Conservation (phyloP, 2,797 vertebrate species). For the Enteromius viviparus region DNA sequence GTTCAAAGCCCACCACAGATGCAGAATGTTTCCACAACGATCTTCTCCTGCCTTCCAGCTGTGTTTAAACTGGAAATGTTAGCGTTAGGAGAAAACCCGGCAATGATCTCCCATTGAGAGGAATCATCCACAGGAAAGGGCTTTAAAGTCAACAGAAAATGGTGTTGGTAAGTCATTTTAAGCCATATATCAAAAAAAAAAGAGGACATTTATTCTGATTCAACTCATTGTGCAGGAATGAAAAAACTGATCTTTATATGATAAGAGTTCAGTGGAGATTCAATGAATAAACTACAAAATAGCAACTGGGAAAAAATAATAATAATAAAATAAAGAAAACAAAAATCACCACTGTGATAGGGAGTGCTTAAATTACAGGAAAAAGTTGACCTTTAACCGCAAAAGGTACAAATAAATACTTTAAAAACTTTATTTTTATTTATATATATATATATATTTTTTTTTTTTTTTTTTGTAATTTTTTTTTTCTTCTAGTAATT, state of each 20-base stretch:
- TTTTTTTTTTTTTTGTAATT: too few species aligned
- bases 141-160: conserved; percentile 44
- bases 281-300: not conserved
- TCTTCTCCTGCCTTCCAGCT: conserved; percentile 50
- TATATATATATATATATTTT: too few species aligned
- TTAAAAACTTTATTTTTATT: too few species aligned
- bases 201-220: not conserved
- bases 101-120: conserved; percentile 52
- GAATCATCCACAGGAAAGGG: conserved; percentile 52
- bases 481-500: not conserved
- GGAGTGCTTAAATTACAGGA: not conserved
- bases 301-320: too few species aligned
- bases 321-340: too few species aligned
- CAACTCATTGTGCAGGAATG: not conserved
- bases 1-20: conserved; percentile 47
- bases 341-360: not conserved
- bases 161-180: not conserved
- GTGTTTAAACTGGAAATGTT: conserved; percentile 61
- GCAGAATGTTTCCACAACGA: conserved; percentile 53
- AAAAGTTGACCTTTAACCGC: not conserved
- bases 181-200: not conserved
- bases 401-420: not conserved
- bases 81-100: conserved; percentile 43
- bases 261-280: not conserved
- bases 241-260: not conserved